A percentile compares a stretch with the other conserved stretches of the same genome.
Conservation (phyloP, 2,113 vertebrate species). For the Lampris megalopsis region DNA sequence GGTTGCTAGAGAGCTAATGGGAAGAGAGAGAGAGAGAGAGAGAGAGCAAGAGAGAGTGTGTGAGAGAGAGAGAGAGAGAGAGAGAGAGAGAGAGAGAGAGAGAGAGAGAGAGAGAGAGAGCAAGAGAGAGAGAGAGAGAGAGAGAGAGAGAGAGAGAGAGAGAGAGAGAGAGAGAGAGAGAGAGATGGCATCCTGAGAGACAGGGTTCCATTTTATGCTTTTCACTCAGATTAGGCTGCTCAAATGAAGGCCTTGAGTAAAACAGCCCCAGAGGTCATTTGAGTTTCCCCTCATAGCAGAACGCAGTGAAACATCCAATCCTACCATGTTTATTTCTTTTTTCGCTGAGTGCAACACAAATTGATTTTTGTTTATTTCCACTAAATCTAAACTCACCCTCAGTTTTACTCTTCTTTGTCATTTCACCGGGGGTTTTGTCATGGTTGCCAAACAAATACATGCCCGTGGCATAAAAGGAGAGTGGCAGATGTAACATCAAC, state of each 20-base stretch:
- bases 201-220: constrained; percentile 1
- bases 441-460: constrained; percentile 10
- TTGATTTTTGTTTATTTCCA: constrained; percentile 23
- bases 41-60: background rate
- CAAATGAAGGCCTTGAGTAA: background rate
- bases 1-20: background rate
- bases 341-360: background rate
- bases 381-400: constrained; percentile 13
- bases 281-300: constrained; percentile 6
- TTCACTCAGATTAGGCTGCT: constrained; percentile 6
- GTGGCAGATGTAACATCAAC: constrained; percentile 39
- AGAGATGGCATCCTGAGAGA: constrained; percentile 11
- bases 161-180: background rate
- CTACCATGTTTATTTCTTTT: constrained; percentile 3
- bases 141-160: too few relatives aligned
- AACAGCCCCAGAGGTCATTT: background rate
- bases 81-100: background rate
- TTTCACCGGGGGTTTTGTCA: constrained; percentile 13
- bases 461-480: constrained; percentile 32
- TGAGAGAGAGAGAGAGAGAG: background rate
- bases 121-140: background rate
- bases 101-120: background rate
- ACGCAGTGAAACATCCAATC: constrained; percentile 1
- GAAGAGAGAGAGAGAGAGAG: background rate
- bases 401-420: constrained; percentile 30